These are phyloP conservation scores for Panthera uncia DNA, from an alignment of 2,113 vertebrate genomes.

Conservation along the genomic window DNA sequence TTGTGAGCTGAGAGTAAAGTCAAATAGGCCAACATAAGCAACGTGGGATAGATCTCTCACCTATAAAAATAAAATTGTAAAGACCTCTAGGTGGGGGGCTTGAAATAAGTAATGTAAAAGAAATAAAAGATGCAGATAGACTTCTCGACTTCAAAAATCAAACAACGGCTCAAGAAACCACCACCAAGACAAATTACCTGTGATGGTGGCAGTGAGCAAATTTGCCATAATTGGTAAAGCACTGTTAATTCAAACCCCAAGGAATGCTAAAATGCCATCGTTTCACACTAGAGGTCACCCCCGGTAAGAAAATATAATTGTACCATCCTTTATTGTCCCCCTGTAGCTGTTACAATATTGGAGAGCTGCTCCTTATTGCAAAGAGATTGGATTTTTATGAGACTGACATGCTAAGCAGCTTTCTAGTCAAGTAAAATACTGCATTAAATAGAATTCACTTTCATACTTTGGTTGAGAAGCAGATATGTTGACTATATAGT, in stretches of 20 bases:
- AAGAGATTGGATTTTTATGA: conserved; percentile 72
- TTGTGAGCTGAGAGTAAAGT: not conserved
- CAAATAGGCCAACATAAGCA: conserved; percentile 39
- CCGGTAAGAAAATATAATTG: conserved; percentile 84
- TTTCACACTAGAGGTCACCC: conserved; percentile 89
- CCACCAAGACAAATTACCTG: conserved; percentile 50
- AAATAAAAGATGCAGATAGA: conserved; percentile 24
- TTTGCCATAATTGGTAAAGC: conserved; percentile 76
- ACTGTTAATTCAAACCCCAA: conserved; percentile 78
- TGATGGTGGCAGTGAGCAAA: conserved; percentile 21
- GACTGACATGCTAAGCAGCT: conserved; percentile 63
- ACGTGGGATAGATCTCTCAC: not conserved
- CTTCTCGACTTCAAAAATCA: conserved; percentile 40
- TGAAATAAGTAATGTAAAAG: not conserved
- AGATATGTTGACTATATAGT: conserved; percentile 41
- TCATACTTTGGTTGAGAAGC: conserved; percentile 40
- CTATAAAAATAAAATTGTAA: conserved; percentile 41
- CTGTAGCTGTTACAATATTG: conserved; percentile 67
- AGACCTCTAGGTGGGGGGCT: not conserved
- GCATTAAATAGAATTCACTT: conserved; percentile 64
- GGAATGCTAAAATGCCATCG: conserved; percentile 84
- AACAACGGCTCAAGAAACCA: conserved; percentile 31
- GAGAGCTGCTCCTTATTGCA: conserved; percentile 59
- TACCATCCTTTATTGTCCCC: conserved; percentile 76
- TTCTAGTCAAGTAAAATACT: conserved; percentile 68